Percentiles rank a stretch among this genome's conserved stretches.
Conservation (phyloP, 2,113 vertebrate genomes). For the Eclectus roratus region DNA sequence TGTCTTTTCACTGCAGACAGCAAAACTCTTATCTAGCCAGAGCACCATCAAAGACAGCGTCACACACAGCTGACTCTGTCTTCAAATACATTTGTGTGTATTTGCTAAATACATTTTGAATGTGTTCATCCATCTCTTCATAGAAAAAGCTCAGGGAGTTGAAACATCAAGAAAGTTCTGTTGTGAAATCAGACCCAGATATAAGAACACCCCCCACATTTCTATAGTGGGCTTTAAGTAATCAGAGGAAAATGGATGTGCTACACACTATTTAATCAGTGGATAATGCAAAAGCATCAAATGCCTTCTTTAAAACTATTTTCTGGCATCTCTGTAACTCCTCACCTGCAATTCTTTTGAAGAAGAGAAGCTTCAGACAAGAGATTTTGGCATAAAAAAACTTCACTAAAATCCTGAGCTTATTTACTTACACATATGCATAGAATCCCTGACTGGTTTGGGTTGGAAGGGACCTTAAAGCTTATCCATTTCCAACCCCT, state of each 20-base stretch:
- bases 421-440: neutral
- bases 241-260: neutral
- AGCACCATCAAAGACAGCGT: neutral
- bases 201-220: fast-evolving
- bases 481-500: neutral
- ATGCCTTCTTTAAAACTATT: neutral
- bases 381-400: neutral
- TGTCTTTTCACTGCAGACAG: constrained; percentile 9
- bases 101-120: constrained; percentile 30
- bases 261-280: neutral
- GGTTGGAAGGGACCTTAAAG: neutral
- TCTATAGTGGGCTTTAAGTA: neutral
- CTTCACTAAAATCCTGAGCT: neutral
- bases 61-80: neutral
- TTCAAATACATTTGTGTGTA: constrained; percentile 13
- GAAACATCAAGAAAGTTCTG: neutral
- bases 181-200: neutral
- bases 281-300: neutral
- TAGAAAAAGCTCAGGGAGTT: neutral
- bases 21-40: neutral
- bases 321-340: neutral
- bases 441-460: neutral
- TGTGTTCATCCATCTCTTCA: neutral
- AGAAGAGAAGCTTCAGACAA: neutral
- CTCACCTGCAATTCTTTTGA: neutral